phyloP scores from a whole-genome alignment of 2,888 invertebrate genomes.

The Prionchulus punctatus region DNA sequence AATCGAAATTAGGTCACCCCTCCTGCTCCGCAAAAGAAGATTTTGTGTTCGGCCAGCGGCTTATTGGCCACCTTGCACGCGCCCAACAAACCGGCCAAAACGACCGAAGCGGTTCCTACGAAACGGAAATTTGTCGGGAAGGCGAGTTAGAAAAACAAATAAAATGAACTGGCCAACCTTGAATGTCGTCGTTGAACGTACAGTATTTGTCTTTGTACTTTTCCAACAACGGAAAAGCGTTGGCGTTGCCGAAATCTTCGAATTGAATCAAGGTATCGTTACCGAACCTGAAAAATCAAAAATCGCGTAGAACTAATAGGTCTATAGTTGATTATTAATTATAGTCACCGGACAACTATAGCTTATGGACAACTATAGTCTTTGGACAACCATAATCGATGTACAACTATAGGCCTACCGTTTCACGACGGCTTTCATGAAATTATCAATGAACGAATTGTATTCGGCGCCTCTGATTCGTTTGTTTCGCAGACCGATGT shows the following conservation, averaged over 20 bases:
- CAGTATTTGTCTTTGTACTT: constrained; percentile 75
- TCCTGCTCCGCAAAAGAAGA: constrained; percentile 90
- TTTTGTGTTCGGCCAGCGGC: constrained; percentile 60
- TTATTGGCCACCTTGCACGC: constrained; percentile 66
- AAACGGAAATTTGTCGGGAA: background rate
- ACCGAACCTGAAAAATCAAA: constrained; percentile 41
- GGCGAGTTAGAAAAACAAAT: background rate
- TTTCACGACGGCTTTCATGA: constrained; percentile 71
- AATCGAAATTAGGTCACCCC: constrained; percentile 48
- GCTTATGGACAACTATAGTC: no score
- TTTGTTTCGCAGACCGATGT: constrained; percentile 74
- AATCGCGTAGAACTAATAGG: background rate
- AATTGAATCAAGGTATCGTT: constrained; percentile 51
- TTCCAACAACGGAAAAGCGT: constrained; percentile 71
- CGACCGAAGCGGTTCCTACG: constrained; percentile 65
- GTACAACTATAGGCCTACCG: background rate
- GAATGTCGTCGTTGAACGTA: constrained; percentile 98
- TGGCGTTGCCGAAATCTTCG: constrained; percentile 94
- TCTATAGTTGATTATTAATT: background rate
- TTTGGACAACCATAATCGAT: background rate
- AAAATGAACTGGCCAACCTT: constrained; percentile 45
- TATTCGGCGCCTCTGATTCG: constrained; percentile 67
- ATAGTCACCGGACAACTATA: no score
- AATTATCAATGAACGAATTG: constrained; percentile 87
- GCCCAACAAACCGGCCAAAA: constrained; percentile 78